Evolutionary conservation across 2,888 invertebrate genomes (phyloP).

Genomic region (Hypolimnas misippus): DNA sequence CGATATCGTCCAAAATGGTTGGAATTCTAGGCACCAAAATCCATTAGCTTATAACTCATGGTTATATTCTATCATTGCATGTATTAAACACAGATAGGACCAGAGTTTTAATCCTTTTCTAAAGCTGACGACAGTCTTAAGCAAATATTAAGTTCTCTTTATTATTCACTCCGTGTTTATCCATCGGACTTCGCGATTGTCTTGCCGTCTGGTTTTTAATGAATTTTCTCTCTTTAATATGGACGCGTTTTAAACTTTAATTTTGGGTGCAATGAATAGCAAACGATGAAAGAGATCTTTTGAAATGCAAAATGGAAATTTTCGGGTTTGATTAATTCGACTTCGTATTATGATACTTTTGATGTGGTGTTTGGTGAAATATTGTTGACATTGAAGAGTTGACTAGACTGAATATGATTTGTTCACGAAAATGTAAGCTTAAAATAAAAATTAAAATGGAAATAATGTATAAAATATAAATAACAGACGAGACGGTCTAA

Average conservation of each 20-base stretch:
- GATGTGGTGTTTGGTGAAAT: not conserved
- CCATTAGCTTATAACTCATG: no score
- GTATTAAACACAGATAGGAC: not conserved
- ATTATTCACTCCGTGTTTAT: constrained; percentile 23
- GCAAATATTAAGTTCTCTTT: constrained; percentile 19
- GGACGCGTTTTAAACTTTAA: constrained; percentile 13
- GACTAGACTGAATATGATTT: no score
- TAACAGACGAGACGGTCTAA: no score
- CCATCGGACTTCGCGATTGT: constrained; percentile 12
- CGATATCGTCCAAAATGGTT: no score
- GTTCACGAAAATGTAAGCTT: no score
- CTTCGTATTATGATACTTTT: not conserved
- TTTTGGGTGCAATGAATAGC: constrained; percentile 8
- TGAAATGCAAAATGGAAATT: constrained; percentile 3
- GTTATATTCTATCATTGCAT: no score
- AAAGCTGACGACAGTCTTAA: constrained; percentile 9
- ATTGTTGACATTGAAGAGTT: not conserved
- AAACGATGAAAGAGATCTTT: constrained; percentile 5
- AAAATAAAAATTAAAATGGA: no score
- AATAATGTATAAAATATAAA: no score
- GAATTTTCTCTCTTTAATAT: constrained; percentile 14
- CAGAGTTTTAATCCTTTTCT: constrained; percentile 3
- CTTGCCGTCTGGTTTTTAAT: constrained; percentile 17
- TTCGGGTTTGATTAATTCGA: constrained; percentile 7
- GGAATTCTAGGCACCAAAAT: no score